Evolutionary conservation across 2,797 vertebrate genomes (phyloP).

Genomic region (Sparus aurata): DNA sequence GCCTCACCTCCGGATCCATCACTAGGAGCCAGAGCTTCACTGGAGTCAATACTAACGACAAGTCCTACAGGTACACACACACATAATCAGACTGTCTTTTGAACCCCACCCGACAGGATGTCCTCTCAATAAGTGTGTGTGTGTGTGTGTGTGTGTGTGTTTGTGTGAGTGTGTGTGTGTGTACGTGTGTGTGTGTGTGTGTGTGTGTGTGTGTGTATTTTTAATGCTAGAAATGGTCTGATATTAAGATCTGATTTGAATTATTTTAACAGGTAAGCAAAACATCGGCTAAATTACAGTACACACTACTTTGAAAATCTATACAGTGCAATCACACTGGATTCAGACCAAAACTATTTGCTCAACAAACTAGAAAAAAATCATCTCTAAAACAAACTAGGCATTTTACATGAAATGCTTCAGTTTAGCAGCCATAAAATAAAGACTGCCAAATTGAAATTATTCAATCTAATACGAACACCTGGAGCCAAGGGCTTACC

Average conservation of each 20-base stretch:
- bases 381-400: too few relatives aligned
- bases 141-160: too few relatives aligned
- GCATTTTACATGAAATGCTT: too few relatives aligned
- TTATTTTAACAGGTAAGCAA: background rate
- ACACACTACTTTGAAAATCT: too few relatives aligned
- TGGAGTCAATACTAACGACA: conserved; percentile 94
- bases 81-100: background rate
- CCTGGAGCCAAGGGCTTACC: too few relatives aligned
- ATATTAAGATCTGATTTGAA: background rate
- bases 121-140: background rate
- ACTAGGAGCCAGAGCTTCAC: conserved; percentile 98
- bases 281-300: background rate
- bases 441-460: too few relatives aligned
- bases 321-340: too few relatives aligned
- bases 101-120: conserved; percentile 2
- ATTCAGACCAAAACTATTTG: too few relatives aligned
- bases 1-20: conserved; percentile 89
- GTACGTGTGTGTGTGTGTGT: background rate
- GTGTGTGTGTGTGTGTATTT: background rate
- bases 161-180: background rate
- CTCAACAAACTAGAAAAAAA: too few relatives aligned
- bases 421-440: too few relatives aligned
- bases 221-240: background rate
- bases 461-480: too few relatives aligned
- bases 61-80: conserved; percentile 88